Conservation (phyloP, 2,113 vertebrate genomes). For the Stomatorhinus ivindoensis region DNA sequence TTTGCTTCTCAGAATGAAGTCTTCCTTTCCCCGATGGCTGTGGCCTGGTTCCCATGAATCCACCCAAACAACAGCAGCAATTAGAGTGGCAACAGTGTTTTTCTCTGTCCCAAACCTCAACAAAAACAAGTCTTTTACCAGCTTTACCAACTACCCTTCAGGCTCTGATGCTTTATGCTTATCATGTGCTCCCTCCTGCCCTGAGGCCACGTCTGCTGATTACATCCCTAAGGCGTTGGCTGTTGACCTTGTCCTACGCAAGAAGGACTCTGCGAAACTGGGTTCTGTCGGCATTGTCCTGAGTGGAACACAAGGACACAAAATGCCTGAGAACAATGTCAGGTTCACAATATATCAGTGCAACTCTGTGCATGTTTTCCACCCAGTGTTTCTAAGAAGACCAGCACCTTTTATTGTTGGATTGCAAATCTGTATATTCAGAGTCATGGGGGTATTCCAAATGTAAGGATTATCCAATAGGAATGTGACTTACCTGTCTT, state of each 20-base stretch:
- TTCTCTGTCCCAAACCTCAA: not conserved
- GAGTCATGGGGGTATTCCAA: not conserved
- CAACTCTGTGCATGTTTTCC: not conserved
- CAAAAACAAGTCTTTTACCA: not conserved
- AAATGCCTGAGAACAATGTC: not conserved
- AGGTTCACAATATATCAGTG: not conserved
- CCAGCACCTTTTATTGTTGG: not conserved
- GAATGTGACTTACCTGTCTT: not conserved
- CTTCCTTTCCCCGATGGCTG: not conserved
- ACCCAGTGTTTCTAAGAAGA: not conserved
- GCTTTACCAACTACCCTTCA: not conserved
- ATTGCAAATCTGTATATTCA: not conserved
- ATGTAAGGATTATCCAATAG: not conserved
- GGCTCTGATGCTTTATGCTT: not conserved
- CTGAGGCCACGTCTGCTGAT: not conserved
- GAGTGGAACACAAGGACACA: not conserved
- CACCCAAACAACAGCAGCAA: not conserved
- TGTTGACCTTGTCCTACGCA: not conserved
- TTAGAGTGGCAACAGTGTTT: not conserved
- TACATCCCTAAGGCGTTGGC: not conserved
- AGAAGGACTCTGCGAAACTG: not conserved
- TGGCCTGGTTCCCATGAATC: not conserved
- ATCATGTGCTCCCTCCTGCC: not conserved
- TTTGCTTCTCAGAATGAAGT: not conserved
- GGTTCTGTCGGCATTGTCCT: not conserved